Base-by-base conservation (phyloP, 2,113 vertebrate genomes). In the Odontesthes bonariensis region DNA sequence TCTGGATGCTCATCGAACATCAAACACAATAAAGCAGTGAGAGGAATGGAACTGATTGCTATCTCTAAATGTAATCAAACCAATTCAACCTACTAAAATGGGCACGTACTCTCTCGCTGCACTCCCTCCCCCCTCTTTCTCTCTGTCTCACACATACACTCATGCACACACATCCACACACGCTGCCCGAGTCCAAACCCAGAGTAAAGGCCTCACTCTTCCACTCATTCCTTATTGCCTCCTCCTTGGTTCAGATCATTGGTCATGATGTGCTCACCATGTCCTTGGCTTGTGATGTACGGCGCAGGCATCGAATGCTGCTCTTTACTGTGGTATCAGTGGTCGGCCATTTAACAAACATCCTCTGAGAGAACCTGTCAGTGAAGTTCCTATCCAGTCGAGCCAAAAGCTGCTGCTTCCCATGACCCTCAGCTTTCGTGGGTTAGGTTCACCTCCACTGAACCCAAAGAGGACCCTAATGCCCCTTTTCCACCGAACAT, bases 61-160 rank as follows among this genome's bases (percentile, higher is more conserved):
- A 92, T 93, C 91, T 89, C 67, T 77, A 82, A 86, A 84, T 75
- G 85, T 88, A 89, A 92, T 93, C 91, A 89, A 86, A 88, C 69
- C 79, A 89, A 77, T 77, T 91, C 80, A 83, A 70, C 72, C 79
- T 76, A 71, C 81, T 69, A 54, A 87, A 88, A 87, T 52, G 64
- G 72, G 62, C 86, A 83, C 69, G 81, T 54, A 49, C 31, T 79
- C 67, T 66, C 60, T 54, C 23, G 13, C 66, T 63, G 53, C 82
- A 66, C 71, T 55, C 46, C 13, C 58, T 69, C 44, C 19, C 58
- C 19, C 4, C 53, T 32, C 40, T 13, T 5, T 33, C 1, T 60
- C 10, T 40, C 67, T 38, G 35, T 38, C 49, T 51, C 81, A 63
- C 62, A 74, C 63, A 67, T 77, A 62, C 74, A 70, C 67, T 60